Evolutionary conservation across 2,888 invertebrate species (phyloP), one percentile per base, ranked within the genome.

Genomic region (Rosalia funebris): DNA sequence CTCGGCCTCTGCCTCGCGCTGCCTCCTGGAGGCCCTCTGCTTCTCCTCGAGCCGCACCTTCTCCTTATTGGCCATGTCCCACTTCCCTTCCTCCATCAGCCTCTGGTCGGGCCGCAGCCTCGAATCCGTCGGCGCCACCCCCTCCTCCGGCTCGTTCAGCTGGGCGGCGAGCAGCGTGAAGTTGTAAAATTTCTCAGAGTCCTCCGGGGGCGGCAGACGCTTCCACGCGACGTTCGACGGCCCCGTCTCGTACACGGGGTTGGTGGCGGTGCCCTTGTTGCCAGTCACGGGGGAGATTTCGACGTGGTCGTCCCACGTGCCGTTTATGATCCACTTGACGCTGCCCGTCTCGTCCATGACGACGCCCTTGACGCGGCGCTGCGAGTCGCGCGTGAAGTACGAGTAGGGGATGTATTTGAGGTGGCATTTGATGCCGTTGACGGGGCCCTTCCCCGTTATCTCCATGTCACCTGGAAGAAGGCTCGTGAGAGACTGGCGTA

Each of bases 321-420:
- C 90, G 68, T 89, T 89, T 60, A 90, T 83, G 71, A 90, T 87
- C 87, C 88, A 90, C 87, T 85, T 82, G 37, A 90, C 93, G 82
- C 89, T 90, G 65, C 90, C 89, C 36, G 84, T 83, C 0, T 86
- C 85, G 78, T 91, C 88, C 86, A 91, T 89, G 39, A 92, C 88
- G 60, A 91, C 88, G 15, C 92, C 92, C 71, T 91, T 91, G 59
- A 96, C 95, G 81, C 94, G 91, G 60, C 98, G 85, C 77, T 98
- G 98, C 69, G 92, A 90, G 79, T 99, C 98, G 75, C 96, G 89
- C 67, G 96, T 94, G 84, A 99, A 99, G 84, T 99, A 99, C 65
- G 97, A 96, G 83, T 99, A 99, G 15, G 98, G 96, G 78, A 95
- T 91, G 84, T 95, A 99, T 83, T 98, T 98, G 71, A 99, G 87